These are phyloP conservation scores for Picathartes gymnocephalus DNA, from an alignment of 2,113 vertebrate species.

Conservation along the genomic window DNA sequence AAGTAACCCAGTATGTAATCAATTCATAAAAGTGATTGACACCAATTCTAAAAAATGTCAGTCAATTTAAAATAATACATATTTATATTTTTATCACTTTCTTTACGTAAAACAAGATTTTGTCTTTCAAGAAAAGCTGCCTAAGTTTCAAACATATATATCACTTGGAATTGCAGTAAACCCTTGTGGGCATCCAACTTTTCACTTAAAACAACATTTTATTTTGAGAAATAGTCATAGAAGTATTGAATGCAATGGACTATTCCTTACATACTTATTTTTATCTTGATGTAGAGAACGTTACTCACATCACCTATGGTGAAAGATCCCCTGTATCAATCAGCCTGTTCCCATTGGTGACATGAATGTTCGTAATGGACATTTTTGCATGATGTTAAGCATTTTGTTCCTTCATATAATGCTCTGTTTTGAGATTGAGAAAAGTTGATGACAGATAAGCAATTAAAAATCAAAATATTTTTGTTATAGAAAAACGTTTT, in stretches of 20 bases:
- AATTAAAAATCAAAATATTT: not conserved
- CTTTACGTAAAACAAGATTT: not conserved
- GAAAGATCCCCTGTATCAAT: not conserved
- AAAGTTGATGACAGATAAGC: not conserved
- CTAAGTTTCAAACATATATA: not conserved
- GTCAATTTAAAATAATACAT: not conserved
- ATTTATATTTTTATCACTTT: not conserved
- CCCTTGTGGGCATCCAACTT: not conserved
- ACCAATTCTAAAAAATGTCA: not conserved
- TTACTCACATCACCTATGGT: not conserved
- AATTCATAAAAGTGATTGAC: not conserved
- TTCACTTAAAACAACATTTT: not conserved
- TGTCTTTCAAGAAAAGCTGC: not conserved
- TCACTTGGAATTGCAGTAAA: not conserved
- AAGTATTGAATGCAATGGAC: not conserved
- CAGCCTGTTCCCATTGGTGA: not conserved
- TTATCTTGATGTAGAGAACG: not conserved
- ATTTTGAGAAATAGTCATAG: not conserved
- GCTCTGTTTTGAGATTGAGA: not conserved
- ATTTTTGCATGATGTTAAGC: not conserved
- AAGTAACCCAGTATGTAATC: not conserved
- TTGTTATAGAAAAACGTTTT: not conserved
- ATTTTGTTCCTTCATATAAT: not conserved
- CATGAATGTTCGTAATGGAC: not conserved
- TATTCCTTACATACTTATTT: not conserved